Evolutionary conservation across 1,140 invertebrate species (phyloP), one percentile per base, ranked within the genome.

Genomic region (Cheumatopsyche charites): DNA sequence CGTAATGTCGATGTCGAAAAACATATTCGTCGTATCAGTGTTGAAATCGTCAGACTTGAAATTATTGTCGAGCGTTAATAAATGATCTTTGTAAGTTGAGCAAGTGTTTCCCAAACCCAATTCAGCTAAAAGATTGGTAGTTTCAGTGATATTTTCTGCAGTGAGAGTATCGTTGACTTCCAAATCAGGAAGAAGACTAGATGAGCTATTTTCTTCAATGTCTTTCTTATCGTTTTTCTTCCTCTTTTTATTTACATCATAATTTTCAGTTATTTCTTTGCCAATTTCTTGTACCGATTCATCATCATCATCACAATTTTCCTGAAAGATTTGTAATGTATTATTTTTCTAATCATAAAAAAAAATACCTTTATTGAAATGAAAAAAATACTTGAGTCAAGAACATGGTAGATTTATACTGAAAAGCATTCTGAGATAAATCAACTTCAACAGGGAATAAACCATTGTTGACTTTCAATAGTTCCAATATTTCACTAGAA

Each of bases 391-490:
- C 47, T 21, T 68, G 47, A 2, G 52, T 55, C 1, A 23, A 68
- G n/a, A 47, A 36, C 67, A 68, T 58, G 1, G 21, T 58, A 7
- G 88, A 90, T 82, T 94, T 92, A 76, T 95, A 95, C 77, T 93
- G 91, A 79, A 98, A 98, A 36, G 96, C 95, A 58, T 91, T 93
- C 78, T 94, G 89, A 1, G 94, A 92, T 13, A 99, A 85, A 83
- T 98, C 96, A 15, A 99, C 93, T 85, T 99, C 97, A 9, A 99
- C 96, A 0, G 97, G 97, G 82, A 98, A 98, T 5, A 98, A 85
- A 0, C 89, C 87, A 0, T 90, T 88, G 47, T 89, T 81, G 5
- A 81, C 87, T 29, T 91, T 88, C 45, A 97, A 83, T 74, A 95
- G 86, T 52, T 89, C 87, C 49, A 88, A 83, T 0, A 86, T 84